Evolutionary conservation across 2,888 invertebrate species (phyloP), one percentile per base, ranked within the genome.

Genomic region (Noctua janthe): DNA sequence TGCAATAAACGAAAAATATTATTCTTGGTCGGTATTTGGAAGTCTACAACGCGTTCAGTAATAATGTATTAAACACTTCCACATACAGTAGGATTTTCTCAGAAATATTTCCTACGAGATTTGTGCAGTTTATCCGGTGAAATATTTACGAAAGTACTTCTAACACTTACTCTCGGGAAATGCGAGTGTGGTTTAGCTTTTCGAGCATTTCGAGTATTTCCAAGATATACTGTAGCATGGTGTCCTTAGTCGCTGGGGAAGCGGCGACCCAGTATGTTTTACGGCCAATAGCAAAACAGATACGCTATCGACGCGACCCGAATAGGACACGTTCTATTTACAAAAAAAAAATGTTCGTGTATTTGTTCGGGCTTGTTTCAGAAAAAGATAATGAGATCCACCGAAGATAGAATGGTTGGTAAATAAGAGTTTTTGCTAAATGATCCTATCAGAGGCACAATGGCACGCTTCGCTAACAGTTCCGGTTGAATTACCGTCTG

Each of bases 291-390:
- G 87, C 84, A 77, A 78, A 69, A 69, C 70, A 86, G 92, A 92
- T 92, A 92, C 85, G 91, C 85, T 92, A 92, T 92, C 92, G 84
- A 81, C 35, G 11, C 89, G 91, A 88, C 91, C 91, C 85, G 76
- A 88, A 89, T 90, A 88, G 74, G 23, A 84, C 73, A 86, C 56
- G 81, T 81, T 81, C 76, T 85, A 76, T 82, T 82, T 82, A 85
- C 84, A 78, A 82, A 81, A 81, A 82, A 81, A 81, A 85, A 80
- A 76, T 49, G n/a, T 39, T 62, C 69, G 70, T 66, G 71, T 74
- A 76, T 80, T 86, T 76, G 75, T 70, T 81, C 66, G 43, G 20
- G 47, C 13, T 73, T 71, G 67, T 72, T 82, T 77, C 72, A 74
- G 51, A 59, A 75, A 76, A 78, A 49, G 17, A n/a, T 79, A 8